Base-by-base conservation (phyloP, 2,797 vertebrate genomes). In the Dendrocincla tyrannina region DNA sequence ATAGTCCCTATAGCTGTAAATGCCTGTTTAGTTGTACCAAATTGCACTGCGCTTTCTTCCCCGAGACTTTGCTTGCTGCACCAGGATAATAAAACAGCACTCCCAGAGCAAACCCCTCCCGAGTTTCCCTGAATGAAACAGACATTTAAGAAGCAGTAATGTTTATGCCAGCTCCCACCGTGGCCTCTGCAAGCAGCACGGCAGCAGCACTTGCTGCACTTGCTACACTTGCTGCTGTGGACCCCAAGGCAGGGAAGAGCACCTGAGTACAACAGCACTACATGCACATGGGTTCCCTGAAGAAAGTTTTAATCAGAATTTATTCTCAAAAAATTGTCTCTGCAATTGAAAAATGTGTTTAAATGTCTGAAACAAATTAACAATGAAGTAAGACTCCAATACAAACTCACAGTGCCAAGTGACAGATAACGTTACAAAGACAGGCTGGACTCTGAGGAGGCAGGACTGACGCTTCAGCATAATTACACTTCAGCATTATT, bases 141-240 rank as follows among this genome's bases (percentile, higher is more conserved):
- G 94, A 94, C 90, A 56, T 95, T 95, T 90, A 95, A 95, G 95
- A 88, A 89, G 87, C 64, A 81, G 67, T 5, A 79, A 77, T 60
- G 74, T 33, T 35, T 44, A 49, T 33, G 80, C 87, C 85, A 97
- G 72, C 91, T 95, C 66, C 85, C 24, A 35, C 47, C 5, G 19
- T 14, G 35, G 68, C 59, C 56, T 46, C 63, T 14, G 75, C 37
- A 73, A 4, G 17, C 33, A 84, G 77, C 52, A 63, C 17, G 1
- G 23, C 32, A 63, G 83, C 14, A 39, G 46, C 66, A 37, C 59
- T 8, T 7, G 49, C 85, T 62, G 55, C 17, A 7, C 28, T 50
- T 7, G 42, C 77, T n/a, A n/a, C n/a, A n/a, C n/a, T n/a, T 23
- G 30, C 75, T 50, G 17, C n/a, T 1, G 0, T 1, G 2, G 32